Evolutionary conservation across 2,888 invertebrate species (phyloP).

Genomic region (Aphodius granarius): DNA sequence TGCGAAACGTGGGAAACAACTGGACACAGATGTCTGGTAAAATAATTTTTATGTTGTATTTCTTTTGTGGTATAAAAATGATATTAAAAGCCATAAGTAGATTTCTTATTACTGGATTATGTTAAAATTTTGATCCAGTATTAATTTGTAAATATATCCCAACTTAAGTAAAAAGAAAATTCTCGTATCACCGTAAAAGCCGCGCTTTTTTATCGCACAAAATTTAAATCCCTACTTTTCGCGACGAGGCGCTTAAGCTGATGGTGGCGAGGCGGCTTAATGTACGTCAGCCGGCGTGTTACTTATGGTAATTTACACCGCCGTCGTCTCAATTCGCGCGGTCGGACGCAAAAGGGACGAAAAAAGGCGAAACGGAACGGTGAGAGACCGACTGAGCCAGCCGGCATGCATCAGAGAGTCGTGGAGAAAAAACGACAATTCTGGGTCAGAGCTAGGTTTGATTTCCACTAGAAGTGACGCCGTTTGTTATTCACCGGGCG

Average conservation of each 20-base stretch:
- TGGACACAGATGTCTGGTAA: no score
- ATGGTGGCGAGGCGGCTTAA: neutral
- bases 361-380: neutral
- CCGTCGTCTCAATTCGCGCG: slow-evolving; percentile 4
- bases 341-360: neutral
- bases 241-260: neutral
- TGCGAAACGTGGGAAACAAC: no score
- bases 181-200: no score
- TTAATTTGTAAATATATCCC: no score
- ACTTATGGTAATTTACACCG: slow-evolving; percentile 14
- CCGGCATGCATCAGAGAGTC: neutral
- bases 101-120: no score
- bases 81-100: no score
- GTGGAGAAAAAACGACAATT: neutral
- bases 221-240: neutral
- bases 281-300: slow-evolving; percentile 10
- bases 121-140: no score
- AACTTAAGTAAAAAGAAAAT: no score
- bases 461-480: neutral
- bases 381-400: neutral
- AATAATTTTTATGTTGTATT: no score
- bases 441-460: neutral
- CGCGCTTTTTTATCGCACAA: no score
- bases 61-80: no score
- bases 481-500: neutral